Evolutionary conservation across 2,797 vertebrate species (phyloP).

Genomic region (Sparus aurata): DNA sequence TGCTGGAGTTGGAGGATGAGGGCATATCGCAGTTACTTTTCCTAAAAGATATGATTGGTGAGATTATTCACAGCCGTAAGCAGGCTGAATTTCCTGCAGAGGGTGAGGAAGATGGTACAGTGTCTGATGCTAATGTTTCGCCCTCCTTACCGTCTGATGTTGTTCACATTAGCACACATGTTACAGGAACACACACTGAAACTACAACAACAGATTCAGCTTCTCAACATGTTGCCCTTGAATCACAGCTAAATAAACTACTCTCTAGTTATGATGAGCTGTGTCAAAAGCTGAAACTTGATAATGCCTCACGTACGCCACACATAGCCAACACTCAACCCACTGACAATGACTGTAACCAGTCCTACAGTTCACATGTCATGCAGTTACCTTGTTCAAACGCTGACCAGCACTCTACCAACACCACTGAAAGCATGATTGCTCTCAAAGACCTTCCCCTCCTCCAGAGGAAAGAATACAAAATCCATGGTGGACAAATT

Average conservation of each 20-base stretch:
- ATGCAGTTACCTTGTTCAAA: neutral
- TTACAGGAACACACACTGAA: neutral
- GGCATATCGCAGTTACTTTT: neutral
- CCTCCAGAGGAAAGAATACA: conserved; percentile 31
- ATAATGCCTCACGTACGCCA: neutral
- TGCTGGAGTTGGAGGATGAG: neutral
- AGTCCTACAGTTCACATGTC: neutral
- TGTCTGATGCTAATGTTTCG: neutral
- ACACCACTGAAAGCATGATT: conserved; percentile 22
- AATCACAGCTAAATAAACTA: neutral
- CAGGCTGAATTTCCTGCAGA: neutral
- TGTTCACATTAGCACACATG: neutral
- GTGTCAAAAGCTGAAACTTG: neutral
- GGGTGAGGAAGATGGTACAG: neutral
- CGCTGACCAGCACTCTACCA: neutral
- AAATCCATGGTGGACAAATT: conserved; percentile 32
- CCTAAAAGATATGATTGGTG: neutral
- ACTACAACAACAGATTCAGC: neutral
- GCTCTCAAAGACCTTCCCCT: conserved; percentile 25
- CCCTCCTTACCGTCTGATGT: neutral
- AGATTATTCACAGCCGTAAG: neutral
- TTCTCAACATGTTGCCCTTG: neutral
- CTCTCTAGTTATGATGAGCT: neutral
- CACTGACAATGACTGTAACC: neutral
- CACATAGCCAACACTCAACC: neutral